Conservation (phyloP, 2,888 invertebrate species). For the Conchocele bisecta region DNA sequence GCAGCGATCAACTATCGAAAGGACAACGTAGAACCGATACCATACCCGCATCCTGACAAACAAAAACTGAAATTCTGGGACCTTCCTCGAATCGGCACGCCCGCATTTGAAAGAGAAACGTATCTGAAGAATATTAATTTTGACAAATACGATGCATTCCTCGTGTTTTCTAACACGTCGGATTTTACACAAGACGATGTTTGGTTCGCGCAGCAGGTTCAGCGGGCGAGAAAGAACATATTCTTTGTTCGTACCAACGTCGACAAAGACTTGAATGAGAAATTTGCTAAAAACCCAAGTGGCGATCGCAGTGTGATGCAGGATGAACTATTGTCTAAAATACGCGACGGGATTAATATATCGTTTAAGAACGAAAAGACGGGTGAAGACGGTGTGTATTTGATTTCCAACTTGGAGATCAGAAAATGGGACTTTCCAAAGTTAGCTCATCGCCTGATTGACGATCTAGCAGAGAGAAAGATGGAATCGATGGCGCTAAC, state of each 20-base stretch:
- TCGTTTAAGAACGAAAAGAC: slow-evolving; percentile 36
- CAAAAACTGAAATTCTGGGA: slow-evolving; percentile 58
- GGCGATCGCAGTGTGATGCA: slow-evolving; percentile 31
- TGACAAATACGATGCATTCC: slow-evolving; percentile 48
- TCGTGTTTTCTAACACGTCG: slow-evolving; percentile 43
- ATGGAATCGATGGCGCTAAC: slow-evolving; percentile 53
- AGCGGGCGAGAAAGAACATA: slow-evolving; percentile 25
- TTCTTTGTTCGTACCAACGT: slow-evolving; percentile 45
- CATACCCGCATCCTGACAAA: slow-evolving; percentile 57
- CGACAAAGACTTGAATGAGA: slow-evolving; percentile 20
- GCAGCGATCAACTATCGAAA: slow-evolving; percentile 46
- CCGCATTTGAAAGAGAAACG: slow-evolving; percentile 43
- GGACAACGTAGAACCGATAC: slow-evolving; percentile 54
- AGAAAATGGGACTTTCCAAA: slow-evolving; percentile 49
- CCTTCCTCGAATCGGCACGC: slow-evolving; percentile 49
- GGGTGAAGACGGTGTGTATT: slow-evolving; percentile 37
- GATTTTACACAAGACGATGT: slow-evolving; percentile 46
- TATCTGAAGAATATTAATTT: slow-evolving; percentile 47
- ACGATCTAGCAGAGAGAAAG: slow-evolving; percentile 37
- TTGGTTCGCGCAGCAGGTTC: slow-evolving; percentile 49
- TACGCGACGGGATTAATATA: slow-evolving; percentile 13
- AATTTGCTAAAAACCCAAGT: too few species aligned
- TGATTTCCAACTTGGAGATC: slow-evolving; percentile 37
- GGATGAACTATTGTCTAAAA: slow-evolving; percentile 25
- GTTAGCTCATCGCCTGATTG: slow-evolving; percentile 40